Base-by-base conservation (phyloP, 2,113 vertebrate genomes). In the Haemorhous mexicanus region DNA sequence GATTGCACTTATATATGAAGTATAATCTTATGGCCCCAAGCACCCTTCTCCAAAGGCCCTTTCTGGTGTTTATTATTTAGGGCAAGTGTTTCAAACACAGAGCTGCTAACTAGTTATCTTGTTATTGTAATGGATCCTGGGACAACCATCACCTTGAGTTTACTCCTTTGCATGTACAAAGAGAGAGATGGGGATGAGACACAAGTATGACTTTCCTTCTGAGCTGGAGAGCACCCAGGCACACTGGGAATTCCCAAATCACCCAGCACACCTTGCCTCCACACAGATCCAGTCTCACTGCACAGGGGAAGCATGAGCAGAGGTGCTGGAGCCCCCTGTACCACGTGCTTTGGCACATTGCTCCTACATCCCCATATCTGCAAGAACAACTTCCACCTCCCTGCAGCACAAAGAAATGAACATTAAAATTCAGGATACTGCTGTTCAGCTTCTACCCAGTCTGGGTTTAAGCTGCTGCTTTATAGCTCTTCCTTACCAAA, bases 271-370 rank as follows among this genome's bases (percentile, higher is more conserved):
- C 26, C 68, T 59, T 7, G 6, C 1, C 24, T 11, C 16, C 27
- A 11, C 4, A 5, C 59, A 69, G 44, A 77, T 10, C 21, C 43
- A 59, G 43, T 39, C 52, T 70, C 37, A 43, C 32, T 33, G 63
- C 28, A 9, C 1, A 6, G 8, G 5, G 4, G 20, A 24, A 56
- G 27, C n/a, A 28, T 0, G 0, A 87, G 28, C 63, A 77, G 39
- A 87, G 37, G 16, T 1, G 21, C 43, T 39, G 44, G 58, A 89
- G 27, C 11, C 47, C 4, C 1, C 28, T 9, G 11, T 7, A 30
- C 41, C 0, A 3, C 1, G 7, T 33, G 61, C 49, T 87, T 50
- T 21, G 30, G 30, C 20, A 68, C 33, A 56, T 13, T 2, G 7
- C 18, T 75, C 33, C 47, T 72, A 84, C 81, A 43, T 62, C 58